Conservation (phyloP, 64 coral and sea anemone species). For the Catalaphyllia jardinei region DNA sequence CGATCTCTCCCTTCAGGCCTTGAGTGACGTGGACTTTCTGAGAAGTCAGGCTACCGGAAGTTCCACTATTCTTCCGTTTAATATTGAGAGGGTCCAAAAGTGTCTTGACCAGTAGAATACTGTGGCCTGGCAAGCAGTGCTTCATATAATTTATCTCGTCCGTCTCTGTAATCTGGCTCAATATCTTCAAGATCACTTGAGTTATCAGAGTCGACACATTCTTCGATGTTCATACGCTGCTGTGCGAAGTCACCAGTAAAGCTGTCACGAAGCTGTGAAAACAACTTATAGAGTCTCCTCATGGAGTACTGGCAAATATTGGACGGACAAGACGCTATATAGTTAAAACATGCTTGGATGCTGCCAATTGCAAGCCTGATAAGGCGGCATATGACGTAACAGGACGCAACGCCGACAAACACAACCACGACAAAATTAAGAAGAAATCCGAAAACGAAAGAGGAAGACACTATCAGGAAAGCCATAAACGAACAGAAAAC, state of each 20-base stretch:
- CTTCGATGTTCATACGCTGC: neutral
- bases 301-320: neutral
- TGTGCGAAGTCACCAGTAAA: neutral
- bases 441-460: neutral
- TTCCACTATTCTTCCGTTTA: neutral
- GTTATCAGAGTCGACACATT: neutral
- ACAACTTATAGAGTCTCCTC: neutral
- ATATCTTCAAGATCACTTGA: constrained; percentile 31
- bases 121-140: constrained; percentile 5
- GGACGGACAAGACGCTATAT: neutral
- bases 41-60: too few species aligned
- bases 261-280: neutral
- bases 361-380: neutral
- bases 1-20: too few species aligned
- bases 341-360: neutral
- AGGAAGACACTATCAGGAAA: neutral
- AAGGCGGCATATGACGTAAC: neutral
- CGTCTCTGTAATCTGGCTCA: constrained; percentile 49
- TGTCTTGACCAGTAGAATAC: neutral
- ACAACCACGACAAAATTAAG: neutral
- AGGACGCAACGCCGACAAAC: neutral
- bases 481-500: neutral
- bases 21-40: too few species aligned
- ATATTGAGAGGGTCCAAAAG: constrained; percentile 20
- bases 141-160: constrained; percentile 29